Conservation (phyloP, 2,113 vertebrate species). For the Coracopsis vasa region DNA sequence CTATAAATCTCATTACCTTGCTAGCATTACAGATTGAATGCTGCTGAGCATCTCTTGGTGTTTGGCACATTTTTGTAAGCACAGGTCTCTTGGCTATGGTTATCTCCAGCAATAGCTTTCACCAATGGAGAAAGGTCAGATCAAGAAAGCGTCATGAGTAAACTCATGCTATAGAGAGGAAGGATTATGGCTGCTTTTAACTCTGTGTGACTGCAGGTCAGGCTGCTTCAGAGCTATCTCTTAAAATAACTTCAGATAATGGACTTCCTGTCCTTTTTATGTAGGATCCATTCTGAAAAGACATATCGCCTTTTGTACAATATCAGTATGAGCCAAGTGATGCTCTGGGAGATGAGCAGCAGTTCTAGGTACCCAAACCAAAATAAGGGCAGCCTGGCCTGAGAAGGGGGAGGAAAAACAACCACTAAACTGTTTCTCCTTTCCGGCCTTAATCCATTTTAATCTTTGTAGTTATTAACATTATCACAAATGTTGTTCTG, state of each 20-base stretch:
- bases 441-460: background rate
- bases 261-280: background rate
- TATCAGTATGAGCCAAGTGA: accelerated
- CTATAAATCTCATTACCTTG: background rate
- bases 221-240: background rate
- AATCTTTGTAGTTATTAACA: background rate
- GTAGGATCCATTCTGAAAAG: background rate
- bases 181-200: background rate
- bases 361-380: background rate
- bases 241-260: conserved; percentile 3
- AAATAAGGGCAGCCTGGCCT: background rate
- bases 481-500: background rate
- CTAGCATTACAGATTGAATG: background rate
- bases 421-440: background rate
- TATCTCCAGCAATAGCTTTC: background rate
- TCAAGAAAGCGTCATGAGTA: background rate
- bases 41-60: background rate
- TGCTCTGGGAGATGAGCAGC: background rate
- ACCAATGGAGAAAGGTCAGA: background rate
- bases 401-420: background rate
- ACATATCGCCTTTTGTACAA: background rate
- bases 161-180: background rate
- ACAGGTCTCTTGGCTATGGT: background rate
- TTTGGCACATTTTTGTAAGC: background rate
- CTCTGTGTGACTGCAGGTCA: background rate